Base-by-base conservation (phyloP, 2,888 invertebrate species). In the Griposia aprilina region DNA sequence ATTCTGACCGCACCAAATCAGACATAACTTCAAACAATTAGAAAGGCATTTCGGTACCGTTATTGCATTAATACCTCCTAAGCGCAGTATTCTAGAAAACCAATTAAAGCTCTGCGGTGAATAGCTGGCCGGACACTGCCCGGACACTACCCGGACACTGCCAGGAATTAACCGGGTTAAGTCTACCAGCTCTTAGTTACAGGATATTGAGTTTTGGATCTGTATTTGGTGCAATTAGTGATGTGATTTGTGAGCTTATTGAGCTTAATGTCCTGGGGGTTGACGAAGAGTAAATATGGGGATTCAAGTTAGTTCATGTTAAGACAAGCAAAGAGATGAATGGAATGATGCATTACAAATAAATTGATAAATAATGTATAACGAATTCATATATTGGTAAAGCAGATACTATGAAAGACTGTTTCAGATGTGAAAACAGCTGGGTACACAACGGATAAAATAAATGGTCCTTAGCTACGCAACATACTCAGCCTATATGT, bases 41-140 rank as follows among this genome's bases (percentile, higher is more conserved):
- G 15, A 48, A 36, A 8, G 13, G 30, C 36, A 62, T 63, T 45
- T 68, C 41, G 41, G 75, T 41, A 68, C 82, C 52, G 74, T 81
- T 72, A 74, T 75, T 70, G 76, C 30, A 55, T 15, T 23, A 73
- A 36, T 69, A 62, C 36, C 41, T 36, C 50, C 50, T 68, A 80
- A 70, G 60, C 15, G 41, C n/a, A 83, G 52, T 63, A 75, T 68
- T 60, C 50, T 76, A 70, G 71, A 57, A 69, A 86, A 82, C 76
- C 89, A 89, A 89, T 90, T 90, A 87, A 90, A 86, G 80, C 82
- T 78, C 76, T 84, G 88, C 75, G 88, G 88, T 70, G 30, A 26
- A 50, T 48, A 80, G 45, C 50, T 67, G 13, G 65, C 68, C 68
- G 72, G 74, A 59, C 78, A 67, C 57, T 75, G 10, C 45, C 76